A percentile compares a stretch with the other conserved stretches of the same genome.
phyloP scores from a whole-genome alignment of 1,140 invertebrate species.

The Cepaea nemoralis region DNA sequence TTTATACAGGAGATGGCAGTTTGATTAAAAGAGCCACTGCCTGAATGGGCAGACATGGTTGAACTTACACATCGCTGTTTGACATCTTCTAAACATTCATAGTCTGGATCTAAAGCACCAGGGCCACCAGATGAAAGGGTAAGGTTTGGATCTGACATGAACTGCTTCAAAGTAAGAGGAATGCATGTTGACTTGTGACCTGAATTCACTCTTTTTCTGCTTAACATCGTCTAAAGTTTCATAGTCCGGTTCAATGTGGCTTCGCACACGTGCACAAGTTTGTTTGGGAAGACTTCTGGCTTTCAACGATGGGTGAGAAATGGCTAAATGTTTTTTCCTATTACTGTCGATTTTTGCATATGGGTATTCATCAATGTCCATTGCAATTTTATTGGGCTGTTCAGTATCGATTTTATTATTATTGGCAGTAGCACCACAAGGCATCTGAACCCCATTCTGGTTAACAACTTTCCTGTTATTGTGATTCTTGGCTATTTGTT shows the following conservation, averaged over 20 bases:
- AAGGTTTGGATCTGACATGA: not conserved
- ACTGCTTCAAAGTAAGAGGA: not conserved
- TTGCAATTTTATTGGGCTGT: not conserved
- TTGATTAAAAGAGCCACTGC: not conserved
- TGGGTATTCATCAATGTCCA: not conserved
- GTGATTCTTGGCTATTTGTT: not conserved
- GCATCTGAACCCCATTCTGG: not conserved
- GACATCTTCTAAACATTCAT: slow-evolving; percentile 31
- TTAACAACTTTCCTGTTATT: not conserved
- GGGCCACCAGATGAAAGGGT: not conserved
- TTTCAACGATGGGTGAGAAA: not conserved
- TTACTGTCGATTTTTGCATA: slow-evolving; percentile 29
- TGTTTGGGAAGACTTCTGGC: not conserved
- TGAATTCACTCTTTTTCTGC: slow-evolving; percentile 5
- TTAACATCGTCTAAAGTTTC: slow-evolving; percentile 37
- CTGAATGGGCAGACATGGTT: not conserved
- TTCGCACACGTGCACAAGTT: not conserved
- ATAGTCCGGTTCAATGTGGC: slow-evolving; percentile 34
- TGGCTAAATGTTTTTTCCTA: slow-evolving; percentile 2
- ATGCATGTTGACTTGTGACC: not conserved
- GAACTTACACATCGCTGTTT: not conserved
- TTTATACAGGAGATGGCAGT: not conserved
- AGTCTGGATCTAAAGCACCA: slow-evolving; percentile 26
- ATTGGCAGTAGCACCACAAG: not conserved
- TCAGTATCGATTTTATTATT: not conserved